Base-by-base conservation (phyloP, 2,797 vertebrate species). In the Mormyrops attenuatus region DNA sequence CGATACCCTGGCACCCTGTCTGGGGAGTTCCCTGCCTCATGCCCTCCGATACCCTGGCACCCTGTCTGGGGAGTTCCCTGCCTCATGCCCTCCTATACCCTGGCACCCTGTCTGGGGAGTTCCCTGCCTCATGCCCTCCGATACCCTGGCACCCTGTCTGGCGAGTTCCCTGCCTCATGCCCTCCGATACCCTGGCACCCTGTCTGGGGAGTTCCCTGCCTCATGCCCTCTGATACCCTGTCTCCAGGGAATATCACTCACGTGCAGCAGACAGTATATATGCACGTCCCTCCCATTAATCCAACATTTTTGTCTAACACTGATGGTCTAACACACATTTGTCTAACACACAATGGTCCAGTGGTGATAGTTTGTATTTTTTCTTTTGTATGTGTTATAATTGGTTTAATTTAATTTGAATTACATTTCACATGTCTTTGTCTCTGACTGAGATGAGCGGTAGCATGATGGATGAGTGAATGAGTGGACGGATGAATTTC, bases 71-170 rank as follows among this genome's bases (percentile, higher is more conserved):
- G 4, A 17, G 20, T 0, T n/a, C 55, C 55, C 55, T n/a, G 17
- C 20, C 5, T 57, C 4, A n/a, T 57, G 5, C 2, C 6, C 6
- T n/a, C 20, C 5, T 0, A 60, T 60, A 22, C 1, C 55, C 5
- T 7, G 20, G n/a, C 55, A 22, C 7, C 20, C 7, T 0, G 0
- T 8, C 0, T 22, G 57, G 0, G 57, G n/a, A 8, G n/a, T 8
- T 60, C n/a, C 2, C 55, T 57, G 20, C 1, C 5, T 57, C 15
- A 57, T 57, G 5, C 20, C 55, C 55, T n/a, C 17, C 0, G 5
- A n/a, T 57, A 57, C 1, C 53, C 53, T 57, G 17, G 17, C 53
- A 20, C 17, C 17, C 53, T 0, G 0, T 57, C 17, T n/a, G 53
- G 17, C 17, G 5, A 20, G 53, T 0, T 57, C 53, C 17, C 17